phyloP scores from a whole-genome alignment of 2,888 invertebrate genomes.

The Kuschelorhynchus macadamiae region DNA sequence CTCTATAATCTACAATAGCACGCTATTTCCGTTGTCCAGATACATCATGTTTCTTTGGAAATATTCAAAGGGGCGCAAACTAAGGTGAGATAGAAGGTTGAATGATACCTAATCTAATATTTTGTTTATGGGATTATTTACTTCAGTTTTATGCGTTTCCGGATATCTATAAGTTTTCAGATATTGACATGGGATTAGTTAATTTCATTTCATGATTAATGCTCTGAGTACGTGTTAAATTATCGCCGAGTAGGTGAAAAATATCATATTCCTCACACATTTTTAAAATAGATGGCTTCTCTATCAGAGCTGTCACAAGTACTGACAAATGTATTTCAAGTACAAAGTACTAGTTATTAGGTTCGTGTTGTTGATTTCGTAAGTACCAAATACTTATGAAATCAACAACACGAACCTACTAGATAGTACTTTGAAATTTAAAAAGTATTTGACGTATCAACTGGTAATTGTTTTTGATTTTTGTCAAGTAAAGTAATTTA shows the following conservation, averaged over 20 bases:
- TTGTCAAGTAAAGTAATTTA: no score
- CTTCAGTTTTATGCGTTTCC: slow-evolving; percentile 57
- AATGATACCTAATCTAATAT: slow-evolving; percentile 55
- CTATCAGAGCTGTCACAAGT: slow-evolving; percentile 55
- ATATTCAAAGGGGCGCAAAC: slow-evolving; percentile 53
- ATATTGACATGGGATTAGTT: slow-evolving; percentile 47
- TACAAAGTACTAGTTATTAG: neutral
- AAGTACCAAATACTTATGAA: no score
- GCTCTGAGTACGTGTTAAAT: slow-evolving; percentile 52
- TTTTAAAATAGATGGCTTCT: slow-evolving; percentile 52
- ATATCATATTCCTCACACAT: slow-evolving; percentile 55
- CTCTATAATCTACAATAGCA: slow-evolving; percentile 37
- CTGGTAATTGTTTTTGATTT: no score
- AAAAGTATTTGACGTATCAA: no score
- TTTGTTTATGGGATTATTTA: slow-evolving; percentile 56
- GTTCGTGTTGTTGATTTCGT: no score
- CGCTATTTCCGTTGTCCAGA: slow-evolving; percentile 46
- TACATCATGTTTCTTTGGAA: slow-evolving; percentile 59
- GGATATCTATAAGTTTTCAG: slow-evolving; percentile 57
- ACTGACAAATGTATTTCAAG: slow-evolving; percentile 19
- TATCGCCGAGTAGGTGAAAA: slow-evolving; percentile 55
- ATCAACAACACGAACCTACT: no score
- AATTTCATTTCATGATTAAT: slow-evolving; percentile 47
- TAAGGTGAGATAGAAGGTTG: slow-evolving; percentile 54
- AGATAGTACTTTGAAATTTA: no score